Conservation (phyloP, 2,113 vertebrate genomes). For the Rhinoptilus africanus region DNA sequence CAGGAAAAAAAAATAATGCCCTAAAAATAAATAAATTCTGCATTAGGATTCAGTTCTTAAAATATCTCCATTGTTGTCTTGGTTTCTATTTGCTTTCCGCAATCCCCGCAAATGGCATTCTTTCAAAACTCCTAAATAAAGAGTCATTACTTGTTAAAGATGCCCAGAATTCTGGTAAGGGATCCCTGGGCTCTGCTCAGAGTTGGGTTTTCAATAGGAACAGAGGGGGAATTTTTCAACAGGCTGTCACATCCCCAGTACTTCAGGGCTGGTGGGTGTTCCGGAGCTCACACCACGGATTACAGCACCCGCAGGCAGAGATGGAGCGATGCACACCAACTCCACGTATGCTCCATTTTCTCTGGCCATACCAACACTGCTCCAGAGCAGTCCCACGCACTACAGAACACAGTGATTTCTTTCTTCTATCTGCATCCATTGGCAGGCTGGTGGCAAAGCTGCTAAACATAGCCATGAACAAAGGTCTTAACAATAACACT, state of each 20-base stretch:
- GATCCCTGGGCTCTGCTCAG: not conserved
- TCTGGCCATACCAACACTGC: not conserved
- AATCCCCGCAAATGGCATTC: not conserved
- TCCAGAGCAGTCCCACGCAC: not conserved
- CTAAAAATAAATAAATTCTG: not conserved
- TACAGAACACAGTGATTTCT: not conserved
- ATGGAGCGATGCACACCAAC: not conserved
- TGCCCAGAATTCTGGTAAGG: not conserved
- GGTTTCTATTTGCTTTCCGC: not conserved
- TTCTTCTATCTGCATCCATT: not conserved
- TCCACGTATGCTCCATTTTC: rapidly evolving
- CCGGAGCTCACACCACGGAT: not conserved
- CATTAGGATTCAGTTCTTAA: not conserved
- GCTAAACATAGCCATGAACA: not conserved
- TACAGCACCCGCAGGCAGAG: not conserved
- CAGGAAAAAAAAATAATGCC: too few species aligned
- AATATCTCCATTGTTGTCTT: constrained; percentile 20
- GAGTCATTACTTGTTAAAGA: not conserved
- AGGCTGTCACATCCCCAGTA: not conserved
- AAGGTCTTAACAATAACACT: not conserved
- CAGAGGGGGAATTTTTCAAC: not conserved
- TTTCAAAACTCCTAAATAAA: not conserved
- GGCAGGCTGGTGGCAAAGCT: not conserved
- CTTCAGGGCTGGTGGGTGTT: not conserved
- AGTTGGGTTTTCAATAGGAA: not conserved